A percentile compares a stretch with the other conserved stretches of the same genome.
phyloP scores from a whole-genome alignment of 2,888 invertebrate genomes.

The Drosophila dives region DNA sequence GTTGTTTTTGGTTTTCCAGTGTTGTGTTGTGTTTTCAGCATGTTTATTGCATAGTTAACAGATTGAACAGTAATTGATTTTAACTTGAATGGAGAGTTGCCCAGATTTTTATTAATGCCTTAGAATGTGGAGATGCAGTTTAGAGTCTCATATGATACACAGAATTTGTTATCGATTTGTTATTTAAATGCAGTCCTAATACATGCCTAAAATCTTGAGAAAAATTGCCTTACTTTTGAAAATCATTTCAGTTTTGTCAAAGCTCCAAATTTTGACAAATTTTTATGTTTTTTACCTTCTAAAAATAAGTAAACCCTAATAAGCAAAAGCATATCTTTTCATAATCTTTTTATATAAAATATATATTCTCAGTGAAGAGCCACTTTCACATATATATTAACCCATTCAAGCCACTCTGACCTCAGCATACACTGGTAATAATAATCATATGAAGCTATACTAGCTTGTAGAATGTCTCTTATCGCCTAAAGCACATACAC shows the following conservation, averaged over 20 bases:
- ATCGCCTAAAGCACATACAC: conserved; percentile 34
- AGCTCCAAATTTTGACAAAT: neutral
- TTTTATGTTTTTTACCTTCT: neutral
- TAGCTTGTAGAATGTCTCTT: conserved; percentile 21
- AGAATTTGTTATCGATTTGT: neutral
- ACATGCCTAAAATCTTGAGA: neutral
- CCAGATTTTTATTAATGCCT: neutral
- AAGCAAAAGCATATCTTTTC: too few species aligned
- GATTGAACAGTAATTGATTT: conserved; percentile 9
- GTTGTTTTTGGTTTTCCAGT: neutral
- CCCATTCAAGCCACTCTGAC: neutral
- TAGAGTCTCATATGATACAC: neutral
- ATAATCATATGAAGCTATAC: conserved; percentile 58
- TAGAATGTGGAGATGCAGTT: neutral
- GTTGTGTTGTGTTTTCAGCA: neutral
- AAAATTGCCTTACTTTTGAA: neutral
- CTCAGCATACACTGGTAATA: conserved; percentile 19
- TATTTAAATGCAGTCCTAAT: neutral
- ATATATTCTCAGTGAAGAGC: neutral
- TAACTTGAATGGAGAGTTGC: neutral
- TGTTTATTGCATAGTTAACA: neutral
- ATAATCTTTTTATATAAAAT: neutral
- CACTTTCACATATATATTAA: conserved; percentile 26
- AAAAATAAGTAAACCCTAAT: neutral
- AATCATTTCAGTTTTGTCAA: neutral